These are phyloP conservation scores for Metopia argyrocephala DNA, from an alignment of 2,888 invertebrate genomes.

Conservation along the genomic window DNA sequence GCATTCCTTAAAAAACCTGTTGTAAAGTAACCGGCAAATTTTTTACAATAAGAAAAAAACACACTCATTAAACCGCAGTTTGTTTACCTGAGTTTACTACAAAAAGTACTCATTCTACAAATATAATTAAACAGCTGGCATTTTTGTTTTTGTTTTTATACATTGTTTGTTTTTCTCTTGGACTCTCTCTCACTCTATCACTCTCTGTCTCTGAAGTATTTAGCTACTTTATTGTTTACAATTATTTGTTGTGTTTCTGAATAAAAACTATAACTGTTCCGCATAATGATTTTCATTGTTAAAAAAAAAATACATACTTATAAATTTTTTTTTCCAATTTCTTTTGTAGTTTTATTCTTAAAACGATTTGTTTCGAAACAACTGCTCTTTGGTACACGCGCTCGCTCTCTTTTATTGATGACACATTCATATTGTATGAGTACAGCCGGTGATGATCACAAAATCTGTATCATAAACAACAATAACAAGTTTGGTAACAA, in stretches of 20 bases:
- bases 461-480: conserved; percentile 19
- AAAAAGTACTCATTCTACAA: conserved; percentile 32
- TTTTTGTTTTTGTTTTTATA: conserved; percentile 12
- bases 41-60: conserved; percentile 1
- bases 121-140: conserved; percentile 36
- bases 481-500: neutral
- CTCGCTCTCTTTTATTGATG: conserved; percentile 43
- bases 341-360: conserved; percentile 3
- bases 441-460: conserved; percentile 45
- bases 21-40: conserved; percentile 39
- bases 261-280: conserved; percentile 45
- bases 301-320: neutral
- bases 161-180: no score
- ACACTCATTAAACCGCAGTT: neutral
- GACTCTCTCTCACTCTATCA: conserved; percentile 3
- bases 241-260: neutral
- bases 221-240: neutral
- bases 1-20: conserved; percentile 17
- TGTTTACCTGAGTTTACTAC: conserved; percentile 16
- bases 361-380: conserved; percentile 28
- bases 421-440: conserved; percentile 12
- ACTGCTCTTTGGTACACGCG: conserved; percentile 39
- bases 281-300: conserved; percentile 52
- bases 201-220: conserved; percentile 15
- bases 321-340: neutral